phyloP scores from a whole-genome alignment of 2,797 vertebrate species.

The Urocyon cinereoargenteus region DNA sequence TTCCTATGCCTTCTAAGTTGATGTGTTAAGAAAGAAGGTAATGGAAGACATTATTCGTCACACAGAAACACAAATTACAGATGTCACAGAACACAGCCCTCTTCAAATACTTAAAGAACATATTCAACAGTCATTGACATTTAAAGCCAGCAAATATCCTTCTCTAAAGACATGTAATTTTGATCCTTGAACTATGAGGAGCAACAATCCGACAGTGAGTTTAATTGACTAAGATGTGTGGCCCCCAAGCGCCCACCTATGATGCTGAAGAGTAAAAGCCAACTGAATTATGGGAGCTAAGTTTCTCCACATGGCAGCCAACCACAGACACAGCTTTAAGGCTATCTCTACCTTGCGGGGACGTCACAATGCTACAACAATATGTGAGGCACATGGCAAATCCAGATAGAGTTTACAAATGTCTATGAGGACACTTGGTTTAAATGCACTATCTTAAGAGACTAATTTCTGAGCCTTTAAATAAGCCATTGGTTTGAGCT shows the following conservation, averaged over 20 bases:
- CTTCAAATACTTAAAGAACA: neutral
- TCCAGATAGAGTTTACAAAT: neutral
- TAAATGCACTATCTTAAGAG: no score
- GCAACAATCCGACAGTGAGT: neutral
- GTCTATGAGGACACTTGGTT: no score
- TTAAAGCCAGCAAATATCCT: neutral
- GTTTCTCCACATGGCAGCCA: accelerated
- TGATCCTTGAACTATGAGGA: neutral
- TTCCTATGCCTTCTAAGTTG: neutral
- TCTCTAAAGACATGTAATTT: neutral
- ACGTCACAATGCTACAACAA: accelerated
- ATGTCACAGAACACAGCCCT: neutral
- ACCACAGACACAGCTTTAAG: accelerated
- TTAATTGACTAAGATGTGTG: no score
- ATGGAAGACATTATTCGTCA: neutral
- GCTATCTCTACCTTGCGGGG: accelerated
- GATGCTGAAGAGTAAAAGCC: neutral
- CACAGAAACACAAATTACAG: neutral
- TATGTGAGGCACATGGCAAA: accelerated
- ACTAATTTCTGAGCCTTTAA: no score
- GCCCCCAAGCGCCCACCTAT: neutral
- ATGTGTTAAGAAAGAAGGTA: neutral
- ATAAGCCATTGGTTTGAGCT: neutral
- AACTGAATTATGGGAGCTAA: neutral
- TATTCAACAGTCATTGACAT: neutral